Conservation (phyloP, 2,113 vertebrate species). For the Syngnathus scovelli region DNA sequence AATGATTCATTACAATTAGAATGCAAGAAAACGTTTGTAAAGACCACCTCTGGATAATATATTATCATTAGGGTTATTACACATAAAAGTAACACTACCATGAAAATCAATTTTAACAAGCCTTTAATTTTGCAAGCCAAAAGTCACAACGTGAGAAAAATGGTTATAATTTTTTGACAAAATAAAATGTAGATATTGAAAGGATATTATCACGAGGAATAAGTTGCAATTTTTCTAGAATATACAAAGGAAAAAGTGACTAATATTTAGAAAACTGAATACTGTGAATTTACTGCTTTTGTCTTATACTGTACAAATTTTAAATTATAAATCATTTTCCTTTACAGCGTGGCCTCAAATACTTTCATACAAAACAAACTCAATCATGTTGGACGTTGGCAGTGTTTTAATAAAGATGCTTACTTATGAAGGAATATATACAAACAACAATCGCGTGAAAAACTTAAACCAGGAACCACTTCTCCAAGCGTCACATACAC, state of each 20-base stretch:
- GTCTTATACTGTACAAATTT: neutral
- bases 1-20: neutral
- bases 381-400: constrained; percentile 17
- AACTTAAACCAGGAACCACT: constrained; percentile 15
- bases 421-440: constrained; percentile 12
- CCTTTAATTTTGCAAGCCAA: too few relatives aligned
- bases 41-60: too few relatives aligned
- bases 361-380: constrained; percentile 5
- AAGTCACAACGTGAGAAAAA: too few relatives aligned
- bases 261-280: too few relatives aligned
- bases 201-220: too few relatives aligned
- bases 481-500: neutral
- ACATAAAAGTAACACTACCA: too few relatives aligned
- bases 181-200: too few relatives aligned
- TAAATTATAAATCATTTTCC: neutral
- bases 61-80: too few relatives aligned
- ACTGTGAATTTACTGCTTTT: neutral
- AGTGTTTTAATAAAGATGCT: constrained; percentile 32
- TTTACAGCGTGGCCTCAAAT: neutral
- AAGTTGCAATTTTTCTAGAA: too few relatives aligned
- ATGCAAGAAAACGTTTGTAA: neutral
- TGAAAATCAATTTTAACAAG: too few relatives aligned
- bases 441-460: constrained; percentile 13
- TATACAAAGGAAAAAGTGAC: too few relatives aligned
- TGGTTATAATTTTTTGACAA: too few relatives aligned